Evolutionary conservation across 1,140 invertebrate genomes (phyloP).

Genomic region (Steinernema khuongi): DNA sequence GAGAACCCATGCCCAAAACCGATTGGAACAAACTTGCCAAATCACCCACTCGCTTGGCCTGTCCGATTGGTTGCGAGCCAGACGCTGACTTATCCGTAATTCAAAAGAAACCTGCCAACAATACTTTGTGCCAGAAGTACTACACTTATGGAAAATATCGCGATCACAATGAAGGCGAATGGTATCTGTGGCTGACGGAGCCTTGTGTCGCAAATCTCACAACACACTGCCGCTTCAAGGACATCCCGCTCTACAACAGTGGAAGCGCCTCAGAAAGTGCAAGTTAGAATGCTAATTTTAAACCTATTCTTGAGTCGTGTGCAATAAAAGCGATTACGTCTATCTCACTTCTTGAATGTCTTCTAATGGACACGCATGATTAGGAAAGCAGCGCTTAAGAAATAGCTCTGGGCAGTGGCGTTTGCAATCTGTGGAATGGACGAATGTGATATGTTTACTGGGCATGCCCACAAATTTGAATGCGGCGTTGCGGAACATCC

Average conservation of each 20-base stretch:
- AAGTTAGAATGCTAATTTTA: too few species aligned
- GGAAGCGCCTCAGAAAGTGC: too few species aligned
- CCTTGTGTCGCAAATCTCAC: conserved; percentile 48
- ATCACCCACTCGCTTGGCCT: conserved; percentile 42
- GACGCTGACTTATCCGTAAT: conserved; percentile 51
- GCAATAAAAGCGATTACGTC: too few species aligned
- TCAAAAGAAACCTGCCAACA: conserved; percentile 47
- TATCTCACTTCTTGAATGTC: too few species aligned
- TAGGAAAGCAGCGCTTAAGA: too few species aligned
- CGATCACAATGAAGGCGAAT: conserved; percentile 44
- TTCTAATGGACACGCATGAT: too few species aligned
- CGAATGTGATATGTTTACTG: too few species aligned
- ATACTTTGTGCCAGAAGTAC: conserved; percentile 51
- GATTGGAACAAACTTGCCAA: conserved; percentile 47
- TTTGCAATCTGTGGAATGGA: too few species aligned
- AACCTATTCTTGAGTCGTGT: too few species aligned
- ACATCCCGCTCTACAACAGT: conserved; percentile 42
- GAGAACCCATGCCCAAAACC: conserved; percentile 50
- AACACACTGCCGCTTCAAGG: conserved; percentile 54
- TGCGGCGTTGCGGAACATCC: too few species aligned
- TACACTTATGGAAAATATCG: conserved; percentile 55
- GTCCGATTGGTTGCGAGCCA: conserved; percentile 48
- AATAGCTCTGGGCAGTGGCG: too few species aligned
- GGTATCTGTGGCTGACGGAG: conserved; percentile 55
- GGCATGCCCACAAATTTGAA: too few species aligned